Percentiles rank a stretch among this genome's conserved stretches.
phyloP scores from a whole-genome alignment of 1,140 invertebrate species.

The Chelonus insularis region DNA sequence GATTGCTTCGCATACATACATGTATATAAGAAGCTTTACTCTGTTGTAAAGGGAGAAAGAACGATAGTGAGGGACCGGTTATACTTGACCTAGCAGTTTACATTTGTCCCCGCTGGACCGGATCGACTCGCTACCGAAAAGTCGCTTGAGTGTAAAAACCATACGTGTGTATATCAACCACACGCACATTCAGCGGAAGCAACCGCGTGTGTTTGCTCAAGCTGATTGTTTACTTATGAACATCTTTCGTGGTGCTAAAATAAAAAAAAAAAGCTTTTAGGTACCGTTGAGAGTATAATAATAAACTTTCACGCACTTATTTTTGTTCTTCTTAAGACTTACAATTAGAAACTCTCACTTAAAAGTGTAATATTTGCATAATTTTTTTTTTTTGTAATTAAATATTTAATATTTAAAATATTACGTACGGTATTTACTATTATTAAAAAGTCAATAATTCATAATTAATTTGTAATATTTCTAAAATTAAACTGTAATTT shows the following conservation, averaged over 20 bases:
- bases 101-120: constrained; percentile 20
- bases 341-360: neutral
- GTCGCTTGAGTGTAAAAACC: neutral
- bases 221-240: constrained; percentile 3
- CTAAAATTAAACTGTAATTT: too few species aligned
- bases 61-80: constrained; percentile 38
- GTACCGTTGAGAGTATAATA: neutral
- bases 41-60: too few species aligned
- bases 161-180: neutral
- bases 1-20: too few species aligned
- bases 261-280: too few species aligned
- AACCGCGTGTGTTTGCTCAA: neutral
- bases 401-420: too few species aligned
- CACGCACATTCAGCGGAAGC: neutral
- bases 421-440: too few species aligned
- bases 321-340: neutral
- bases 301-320: constrained; percentile 1
- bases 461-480: too few species aligned
- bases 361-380: too few species aligned
- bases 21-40: neutral
- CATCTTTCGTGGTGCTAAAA: neutral
- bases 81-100: constrained; percentile 48
- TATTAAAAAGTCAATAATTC: too few species aligned
- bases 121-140: constrained; percentile 20
- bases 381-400: too few species aligned